phyloP scores from a whole-genome alignment of 2,888 invertebrate species.

The Tromatobia lineatoria region DNA sequence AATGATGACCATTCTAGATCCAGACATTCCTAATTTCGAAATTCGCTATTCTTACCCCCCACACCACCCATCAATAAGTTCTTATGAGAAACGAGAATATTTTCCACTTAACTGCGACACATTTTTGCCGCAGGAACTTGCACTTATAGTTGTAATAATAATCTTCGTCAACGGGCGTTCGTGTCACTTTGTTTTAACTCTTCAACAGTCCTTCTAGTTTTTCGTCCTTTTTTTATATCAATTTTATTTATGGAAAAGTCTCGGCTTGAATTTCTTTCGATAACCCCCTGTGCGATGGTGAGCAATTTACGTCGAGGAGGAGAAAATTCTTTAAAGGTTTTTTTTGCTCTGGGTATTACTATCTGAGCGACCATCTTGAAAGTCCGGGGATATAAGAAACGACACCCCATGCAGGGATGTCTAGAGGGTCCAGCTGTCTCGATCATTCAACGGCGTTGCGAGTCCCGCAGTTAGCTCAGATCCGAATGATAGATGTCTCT shows the following conservation, averaged over 20 bases:
- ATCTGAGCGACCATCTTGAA: background rate
- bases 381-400: slow-evolving; percentile 47
- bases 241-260: slow-evolving; percentile 56
- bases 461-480: slow-evolving; percentile 6
- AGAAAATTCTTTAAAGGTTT: slow-evolving; percentile 60
- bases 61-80: too few relatives aligned
- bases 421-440: slow-evolving; percentile 66
- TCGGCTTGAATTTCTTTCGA: slow-evolving; percentile 47
- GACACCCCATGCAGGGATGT: slow-evolving; percentile 68
- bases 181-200: slow-evolving; percentile 8
- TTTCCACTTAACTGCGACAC: background rate
- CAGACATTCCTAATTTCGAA: too few relatives aligned
- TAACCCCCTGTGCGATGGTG: background rate
- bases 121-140: slow-evolving; percentile 3
- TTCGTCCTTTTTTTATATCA: slow-evolving; percentile 17
- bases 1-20: too few relatives aligned
- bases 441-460: slow-evolving; percentile 59
- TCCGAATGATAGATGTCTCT: slow-evolving; percentile 45
- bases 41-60: too few relatives aligned
- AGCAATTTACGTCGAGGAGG: slow-evolving; percentile 17
- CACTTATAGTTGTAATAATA: background rate
- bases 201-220: background rate
- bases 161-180: slow-evolving; percentile 12
- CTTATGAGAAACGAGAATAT: too few relatives aligned
- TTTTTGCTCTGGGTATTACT: slow-evolving; percentile 4